A percentile compares a stretch with the other conserved stretches of the same genome.
Conservation (phyloP, 2,113 vertebrate species). For the Mesembrinibis cayennensis region DNA sequence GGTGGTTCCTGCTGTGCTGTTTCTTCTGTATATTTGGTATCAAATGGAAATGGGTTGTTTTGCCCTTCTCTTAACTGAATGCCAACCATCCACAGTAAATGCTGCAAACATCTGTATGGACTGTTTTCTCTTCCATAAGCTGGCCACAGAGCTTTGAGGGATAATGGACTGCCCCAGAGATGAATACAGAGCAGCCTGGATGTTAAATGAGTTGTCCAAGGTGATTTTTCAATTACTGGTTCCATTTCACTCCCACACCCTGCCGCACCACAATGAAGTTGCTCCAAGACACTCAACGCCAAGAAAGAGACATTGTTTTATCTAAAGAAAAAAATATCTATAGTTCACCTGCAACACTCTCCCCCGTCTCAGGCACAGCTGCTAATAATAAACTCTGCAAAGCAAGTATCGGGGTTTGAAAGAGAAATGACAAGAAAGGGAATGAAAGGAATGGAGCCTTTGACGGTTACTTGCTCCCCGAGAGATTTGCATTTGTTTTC, state of each 20-base stretch:
- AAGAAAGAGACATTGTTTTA: background rate
- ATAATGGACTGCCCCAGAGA: background rate
- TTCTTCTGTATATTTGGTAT: background rate
- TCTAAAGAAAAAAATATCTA: background rate
- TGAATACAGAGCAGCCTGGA: background rate
- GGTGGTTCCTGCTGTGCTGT: background rate
- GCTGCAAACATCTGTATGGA: background rate
- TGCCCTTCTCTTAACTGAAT: background rate
- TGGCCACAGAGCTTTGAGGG: background rate
- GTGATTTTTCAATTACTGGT: background rate
- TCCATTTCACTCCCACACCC: background rate
- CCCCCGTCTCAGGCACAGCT: background rate
- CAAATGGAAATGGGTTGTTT: background rate
- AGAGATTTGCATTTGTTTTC: conserved; percentile 35
- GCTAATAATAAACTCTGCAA: conserved; percentile 16
- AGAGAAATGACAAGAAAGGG: background rate
- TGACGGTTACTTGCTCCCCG: background rate
- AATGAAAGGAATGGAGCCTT: conserved; percentile 10
- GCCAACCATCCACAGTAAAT: background rate
- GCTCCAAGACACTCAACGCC: background rate
- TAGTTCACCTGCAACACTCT: background rate
- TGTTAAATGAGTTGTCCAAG: background rate
- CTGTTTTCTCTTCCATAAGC: background rate
- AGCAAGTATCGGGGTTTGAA: background rate
- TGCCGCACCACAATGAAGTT: background rate